A percentile compares a stretch with the other conserved stretches of the same genome.
phyloP scores from a whole-genome alignment of 2,888 invertebrate genomes.

The Mythimna loreyi region DNA sequence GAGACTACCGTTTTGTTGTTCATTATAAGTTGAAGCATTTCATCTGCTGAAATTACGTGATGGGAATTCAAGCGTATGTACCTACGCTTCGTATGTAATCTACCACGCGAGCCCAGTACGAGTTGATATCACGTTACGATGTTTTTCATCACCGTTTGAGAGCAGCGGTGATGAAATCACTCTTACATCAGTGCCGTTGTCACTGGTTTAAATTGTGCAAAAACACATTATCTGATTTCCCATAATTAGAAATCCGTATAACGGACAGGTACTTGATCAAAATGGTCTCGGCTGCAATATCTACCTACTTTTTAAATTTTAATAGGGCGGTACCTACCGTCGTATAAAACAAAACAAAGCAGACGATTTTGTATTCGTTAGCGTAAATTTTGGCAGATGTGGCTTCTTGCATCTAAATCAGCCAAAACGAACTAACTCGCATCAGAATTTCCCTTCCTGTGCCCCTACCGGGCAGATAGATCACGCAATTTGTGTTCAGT shows the following conservation, averaged over 20 bases:
- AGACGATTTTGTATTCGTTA: neutral
- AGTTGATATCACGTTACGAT: no score
- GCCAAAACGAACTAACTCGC: neutral
- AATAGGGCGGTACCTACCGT: no score
- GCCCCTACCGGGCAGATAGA: neutral
- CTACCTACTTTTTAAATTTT: neutral
- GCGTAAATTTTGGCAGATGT: neutral
- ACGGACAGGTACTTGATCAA: neutral
- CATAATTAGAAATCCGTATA: neutral
- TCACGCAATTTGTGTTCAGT: neutral
- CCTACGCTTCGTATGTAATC: no score
- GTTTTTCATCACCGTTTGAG: no score
- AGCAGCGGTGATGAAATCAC: no score
- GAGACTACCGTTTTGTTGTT: constrained; percentile 52
- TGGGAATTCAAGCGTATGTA: neutral
- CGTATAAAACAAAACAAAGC: neutral
- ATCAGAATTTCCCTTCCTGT: neutral
- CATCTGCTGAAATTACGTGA: constrained; percentile 6
- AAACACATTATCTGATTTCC: no score
- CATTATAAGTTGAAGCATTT: constrained; percentile 14
- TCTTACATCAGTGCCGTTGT: no score
- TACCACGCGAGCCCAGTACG: no score
- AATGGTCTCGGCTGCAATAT: neutral
- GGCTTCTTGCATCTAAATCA: neutral
- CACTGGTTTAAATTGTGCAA: no score